A percentile compares a stretch with the other conserved stretches of the same genome.
These are phyloP conservation scores for Lasioglossum lativentre DNA, from an alignment of 2,888 invertebrate species.

Conservation along the genomic window DNA sequence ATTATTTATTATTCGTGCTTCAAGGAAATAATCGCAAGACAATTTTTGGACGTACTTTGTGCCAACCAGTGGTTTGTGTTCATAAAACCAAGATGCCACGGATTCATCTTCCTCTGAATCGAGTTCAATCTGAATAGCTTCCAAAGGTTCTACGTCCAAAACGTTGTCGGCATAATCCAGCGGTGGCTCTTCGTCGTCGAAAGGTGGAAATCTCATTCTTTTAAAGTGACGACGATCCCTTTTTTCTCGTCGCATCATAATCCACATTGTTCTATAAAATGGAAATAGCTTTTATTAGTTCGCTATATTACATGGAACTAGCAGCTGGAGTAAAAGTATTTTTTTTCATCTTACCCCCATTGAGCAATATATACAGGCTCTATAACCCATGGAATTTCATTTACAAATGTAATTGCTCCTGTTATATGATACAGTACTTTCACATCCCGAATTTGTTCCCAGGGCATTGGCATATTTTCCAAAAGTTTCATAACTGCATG, in stretches of 20 bases:
- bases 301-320: neutral
- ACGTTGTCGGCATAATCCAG: constrained; percentile 99
- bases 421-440: constrained; percentile 99
- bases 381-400: constrained; percentile 99
- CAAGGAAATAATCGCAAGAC: neutral
- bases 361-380: constrained; percentile 99
- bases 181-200: constrained; percentile 99
- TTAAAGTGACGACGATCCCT: constrained; percentile 99
- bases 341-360: constrained; percentile 92
- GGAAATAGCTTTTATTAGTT: neutral
- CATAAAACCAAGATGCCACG: constrained; percentile 99
- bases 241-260: constrained; percentile 99
- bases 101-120: constrained; percentile 97
- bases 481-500: constrained; percentile 99
- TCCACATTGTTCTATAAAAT: constrained; percentile 96
- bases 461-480: constrained; percentile 99
- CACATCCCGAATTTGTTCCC: constrained; percentile 99
- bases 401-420: constrained; percentile 99
- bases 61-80: constrained; percentile 97
- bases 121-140: constrained; percentile 99
- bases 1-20: neutral
- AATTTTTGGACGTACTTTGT: constrained; percentile 88
- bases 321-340: neutral
- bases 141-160: constrained; percentile 98
- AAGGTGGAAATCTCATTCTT: constrained; percentile 99